Conservation (phyloP, 35 echinoderm and acorn worm genomes). For the Lytechinus variegatus region DNA sequence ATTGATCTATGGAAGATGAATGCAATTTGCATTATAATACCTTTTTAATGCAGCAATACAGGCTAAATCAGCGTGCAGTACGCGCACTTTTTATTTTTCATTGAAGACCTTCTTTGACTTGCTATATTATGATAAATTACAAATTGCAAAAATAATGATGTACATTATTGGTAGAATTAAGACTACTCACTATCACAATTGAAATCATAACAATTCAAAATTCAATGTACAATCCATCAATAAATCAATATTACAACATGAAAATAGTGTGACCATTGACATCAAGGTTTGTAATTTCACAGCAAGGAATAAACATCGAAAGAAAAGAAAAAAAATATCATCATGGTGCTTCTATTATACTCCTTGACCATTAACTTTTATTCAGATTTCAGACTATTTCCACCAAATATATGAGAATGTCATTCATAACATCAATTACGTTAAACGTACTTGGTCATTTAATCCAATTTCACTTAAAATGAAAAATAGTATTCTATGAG, state of each 20-base stretch:
- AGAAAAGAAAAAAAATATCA: neutral
- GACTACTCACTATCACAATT: neutral
- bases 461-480: too few species aligned
- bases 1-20: neutral
- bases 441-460: too few species aligned
- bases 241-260: neutral
- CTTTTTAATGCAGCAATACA: neutral
- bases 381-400: too few species aligned
- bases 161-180: neutral
- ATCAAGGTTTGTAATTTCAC: neutral
- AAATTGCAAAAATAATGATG: neutral
- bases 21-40: neutral
- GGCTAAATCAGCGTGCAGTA: neutral
- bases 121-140: neutral
- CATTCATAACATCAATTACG: too few species aligned
- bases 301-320: neutral
- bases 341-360: neutral
- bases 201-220: neutral
- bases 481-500: too few species aligned
- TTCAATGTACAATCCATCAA: neutral
- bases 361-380: neutral
- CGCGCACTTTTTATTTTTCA: neutral
- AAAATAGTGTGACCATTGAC: neutral
- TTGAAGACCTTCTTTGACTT: neutral
- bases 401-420: too few species aligned